Percentiles rank a stretch among this genome's conserved stretches.
Conservation (phyloP, 92 coral and sea anemone species). For the Meandrina meandrites region DNA sequence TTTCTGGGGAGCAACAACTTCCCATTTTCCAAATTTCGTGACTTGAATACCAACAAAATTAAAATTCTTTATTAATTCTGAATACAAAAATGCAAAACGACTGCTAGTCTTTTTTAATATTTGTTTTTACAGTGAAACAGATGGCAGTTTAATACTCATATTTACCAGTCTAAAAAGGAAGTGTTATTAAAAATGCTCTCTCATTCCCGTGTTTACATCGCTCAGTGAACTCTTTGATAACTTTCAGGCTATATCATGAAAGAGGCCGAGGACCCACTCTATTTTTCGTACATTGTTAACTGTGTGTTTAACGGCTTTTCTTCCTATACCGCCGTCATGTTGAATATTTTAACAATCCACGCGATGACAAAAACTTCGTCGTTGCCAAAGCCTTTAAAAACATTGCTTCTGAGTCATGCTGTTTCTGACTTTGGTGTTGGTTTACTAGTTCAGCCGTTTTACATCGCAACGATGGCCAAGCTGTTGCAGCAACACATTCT, state of each 20-base stretch:
- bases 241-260: not conserved
- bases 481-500: not conserved
- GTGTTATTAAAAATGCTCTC: not conserved
- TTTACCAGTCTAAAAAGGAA: no score
- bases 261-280: not conserved
- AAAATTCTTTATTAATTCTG: no score
- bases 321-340: not conserved
- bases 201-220: not conserved
- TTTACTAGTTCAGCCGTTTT: not conserved
- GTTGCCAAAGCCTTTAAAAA: not conserved
- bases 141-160: no score
- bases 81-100: no score
- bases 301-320: not conserved
- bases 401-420: not conserved
- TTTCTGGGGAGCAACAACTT: no score
- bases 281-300: not conserved
- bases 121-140: no score
- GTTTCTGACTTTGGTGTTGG: slow-evolving; percentile 13
- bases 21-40: no score
- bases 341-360: not conserved
- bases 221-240: not conserved
- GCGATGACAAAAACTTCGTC: not conserved
- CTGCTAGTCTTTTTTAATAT: no score
- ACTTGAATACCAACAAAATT: no score
- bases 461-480: not conserved